Evolutionary conservation across 2,888 invertebrate species (phyloP), one percentile per base, ranked within the genome.

Genomic region (Sarcophaga subvicina): DNA sequence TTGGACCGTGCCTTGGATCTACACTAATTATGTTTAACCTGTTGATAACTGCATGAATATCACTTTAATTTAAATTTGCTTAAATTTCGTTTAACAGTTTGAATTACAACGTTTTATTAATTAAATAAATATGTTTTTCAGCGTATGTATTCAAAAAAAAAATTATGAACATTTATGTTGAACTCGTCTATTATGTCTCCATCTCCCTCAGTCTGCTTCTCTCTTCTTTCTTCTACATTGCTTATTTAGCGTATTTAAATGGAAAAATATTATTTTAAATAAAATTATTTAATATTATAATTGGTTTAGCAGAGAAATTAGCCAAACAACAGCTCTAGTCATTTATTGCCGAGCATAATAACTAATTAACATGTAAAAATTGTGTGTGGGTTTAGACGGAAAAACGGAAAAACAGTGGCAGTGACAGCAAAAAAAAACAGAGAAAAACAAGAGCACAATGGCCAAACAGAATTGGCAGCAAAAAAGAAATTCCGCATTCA

Each of bases 211-310:
- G 37, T 8, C 37, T 37, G 37, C 6, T 10, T 37, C 2, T 37
- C 8, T 0, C 10, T 8, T 8, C 8, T 2, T 37, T 2, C n/a
- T n/a, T n/a, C n/a, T n/a, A n/a, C n/a, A n/a, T 2, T 37, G 37
- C 8, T 37, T 37, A 37, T 37, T 37, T 37, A 37, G 37, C 37
- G 8, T 12, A 63, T 70, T 70, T 54, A 20, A 45, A 71, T 37
- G 10, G 0, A 77, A 69, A 25, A 79, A 75, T 79, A 27, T 80
- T 75, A 27, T 79, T 73, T 54, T 17, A 14, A 75, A 75, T 22
- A 76, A 71, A 82, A 63, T 47, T 83, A 86, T 86, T 86, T 81
- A 78, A 83, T 83, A 83, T 83, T 83, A 87, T 83, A 83, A 83
- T 87, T 83, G 75, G 86, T 80, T 87, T 75, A 78, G 69, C 64